Conservation (phyloP, 2,888 invertebrate genomes). For the Pterostichus niger region DNA sequence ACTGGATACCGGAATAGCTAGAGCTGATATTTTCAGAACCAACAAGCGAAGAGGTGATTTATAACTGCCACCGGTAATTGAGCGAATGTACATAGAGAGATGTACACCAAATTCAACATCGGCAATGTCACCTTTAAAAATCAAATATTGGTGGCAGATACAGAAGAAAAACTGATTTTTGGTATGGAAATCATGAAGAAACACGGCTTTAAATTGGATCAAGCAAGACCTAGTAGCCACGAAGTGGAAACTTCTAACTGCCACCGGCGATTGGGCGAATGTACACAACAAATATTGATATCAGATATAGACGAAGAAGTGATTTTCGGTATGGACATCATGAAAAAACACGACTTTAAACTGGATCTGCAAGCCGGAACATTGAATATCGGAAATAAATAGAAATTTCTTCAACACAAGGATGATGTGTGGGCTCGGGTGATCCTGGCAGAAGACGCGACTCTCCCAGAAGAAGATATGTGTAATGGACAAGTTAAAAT, state of each 20-base stretch:
- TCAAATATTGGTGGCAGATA: no score
- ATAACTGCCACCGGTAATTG: no score
- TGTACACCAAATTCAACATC: not conserved
- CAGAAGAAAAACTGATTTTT: no score
- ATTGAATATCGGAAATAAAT: not conserved
- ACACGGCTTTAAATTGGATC: no score
- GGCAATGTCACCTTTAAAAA: not conserved
- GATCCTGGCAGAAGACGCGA: no score
- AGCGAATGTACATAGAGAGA: not conserved
- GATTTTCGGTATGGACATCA: slow-evolving; percentile 11
- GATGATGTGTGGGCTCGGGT: not conserved
- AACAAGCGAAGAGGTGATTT: no score
- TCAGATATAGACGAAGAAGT: no score
- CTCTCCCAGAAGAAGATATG: not conserved
- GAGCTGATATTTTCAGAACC: not conserved
- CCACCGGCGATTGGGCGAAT: no score
- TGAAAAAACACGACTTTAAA: not conserved
- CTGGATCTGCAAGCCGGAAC: not conserved
- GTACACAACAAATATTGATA: not conserved
- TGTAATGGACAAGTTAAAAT: not conserved
- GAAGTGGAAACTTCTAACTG: no score
- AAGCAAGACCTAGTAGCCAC: no score
- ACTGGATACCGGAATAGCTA: not conserved
- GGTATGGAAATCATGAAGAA: no score
- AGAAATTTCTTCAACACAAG: not conserved